Evolutionary conservation across 2,888 invertebrate genomes (phyloP).

Genomic region (Silvanus unidentatus): DNA sequence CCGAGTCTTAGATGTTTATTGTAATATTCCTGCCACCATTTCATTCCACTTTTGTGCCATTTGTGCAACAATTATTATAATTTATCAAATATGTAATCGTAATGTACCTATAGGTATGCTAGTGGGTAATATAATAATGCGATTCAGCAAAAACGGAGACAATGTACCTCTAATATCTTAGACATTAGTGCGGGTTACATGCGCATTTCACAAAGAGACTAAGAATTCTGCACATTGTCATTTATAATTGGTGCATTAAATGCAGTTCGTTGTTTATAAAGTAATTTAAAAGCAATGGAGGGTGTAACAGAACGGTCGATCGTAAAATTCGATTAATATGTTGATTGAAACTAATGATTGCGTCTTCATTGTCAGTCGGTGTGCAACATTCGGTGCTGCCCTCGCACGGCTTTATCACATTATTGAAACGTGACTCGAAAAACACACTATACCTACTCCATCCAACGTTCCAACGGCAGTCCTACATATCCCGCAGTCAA

Average conservation of each 20-base stretch:
- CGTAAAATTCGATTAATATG: slow-evolving; percentile 42
- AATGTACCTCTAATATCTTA: too few species aligned
- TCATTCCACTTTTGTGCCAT: not conserved
- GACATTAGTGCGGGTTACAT: too few species aligned
- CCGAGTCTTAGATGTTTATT: not conserved
- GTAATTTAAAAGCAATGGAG: slow-evolving; percentile 30
- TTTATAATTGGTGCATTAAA: too few species aligned
- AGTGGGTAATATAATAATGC: too few species aligned
- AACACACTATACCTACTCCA: slow-evolving; percentile 10
- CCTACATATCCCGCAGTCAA: not conserved
- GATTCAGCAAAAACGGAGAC: too few species aligned
- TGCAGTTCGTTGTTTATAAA: not conserved
- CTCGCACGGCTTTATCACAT: slow-evolving; percentile 39
- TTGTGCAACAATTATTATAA: not conserved
- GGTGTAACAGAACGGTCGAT: slow-evolving; percentile 32
- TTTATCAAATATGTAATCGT: too few species aligned
- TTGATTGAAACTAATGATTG: slow-evolving; percentile 45
- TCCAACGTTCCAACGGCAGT: too few species aligned
- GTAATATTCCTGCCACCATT: not conserved
- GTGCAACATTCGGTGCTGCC: slow-evolving; percentile 29
- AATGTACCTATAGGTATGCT: too few species aligned
- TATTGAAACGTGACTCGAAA: slow-evolving; percentile 41
- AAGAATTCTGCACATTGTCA: too few species aligned
- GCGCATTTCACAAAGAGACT: too few species aligned
- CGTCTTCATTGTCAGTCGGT: slow-evolving; percentile 41